These are phyloP conservation scores for Serranochromis macrocephalus DNA, from an alignment of 2,113 vertebrate genomes.

Conservation along the genomic window DNA sequence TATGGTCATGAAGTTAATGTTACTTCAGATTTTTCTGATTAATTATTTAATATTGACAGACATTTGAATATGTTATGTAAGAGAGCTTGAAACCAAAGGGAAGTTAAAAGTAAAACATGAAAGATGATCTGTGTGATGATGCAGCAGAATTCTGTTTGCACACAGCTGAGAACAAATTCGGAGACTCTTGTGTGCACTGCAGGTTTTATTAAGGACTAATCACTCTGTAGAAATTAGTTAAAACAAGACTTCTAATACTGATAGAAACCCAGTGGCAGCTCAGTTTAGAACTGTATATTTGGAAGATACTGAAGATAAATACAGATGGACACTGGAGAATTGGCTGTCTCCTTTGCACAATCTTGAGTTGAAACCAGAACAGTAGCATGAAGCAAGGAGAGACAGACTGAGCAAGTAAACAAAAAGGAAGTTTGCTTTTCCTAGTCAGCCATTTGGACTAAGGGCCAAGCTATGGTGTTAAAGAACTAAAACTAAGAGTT, in stretches of 20 bases:
- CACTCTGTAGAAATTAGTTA: background rate
- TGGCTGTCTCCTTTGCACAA: background rate
- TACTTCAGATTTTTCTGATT: background rate
- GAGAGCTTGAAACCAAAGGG: background rate
- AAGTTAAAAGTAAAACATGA: background rate
- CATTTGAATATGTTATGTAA: background rate
- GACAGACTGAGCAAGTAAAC: background rate
- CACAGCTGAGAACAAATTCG: background rate
- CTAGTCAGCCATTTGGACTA: background rate
- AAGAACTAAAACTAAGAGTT: background rate
- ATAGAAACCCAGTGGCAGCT: background rate
- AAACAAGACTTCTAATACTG: background rate
- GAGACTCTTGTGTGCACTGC: background rate
- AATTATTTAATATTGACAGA: background rate
- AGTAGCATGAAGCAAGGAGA: background rate
- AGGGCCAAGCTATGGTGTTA: background rate
- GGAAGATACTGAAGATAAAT: background rate
- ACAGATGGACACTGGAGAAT: background rate
- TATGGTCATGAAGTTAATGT: background rate
- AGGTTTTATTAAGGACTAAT: background rate
- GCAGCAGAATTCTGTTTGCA: background rate
- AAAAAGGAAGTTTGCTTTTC: background rate
- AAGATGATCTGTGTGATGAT: background rate
- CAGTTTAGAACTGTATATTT: background rate
- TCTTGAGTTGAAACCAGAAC: background rate